phyloP scores from a whole-genome alignment of 1,140 invertebrate genomes.

The Drosophila novamexicana region DNA sequence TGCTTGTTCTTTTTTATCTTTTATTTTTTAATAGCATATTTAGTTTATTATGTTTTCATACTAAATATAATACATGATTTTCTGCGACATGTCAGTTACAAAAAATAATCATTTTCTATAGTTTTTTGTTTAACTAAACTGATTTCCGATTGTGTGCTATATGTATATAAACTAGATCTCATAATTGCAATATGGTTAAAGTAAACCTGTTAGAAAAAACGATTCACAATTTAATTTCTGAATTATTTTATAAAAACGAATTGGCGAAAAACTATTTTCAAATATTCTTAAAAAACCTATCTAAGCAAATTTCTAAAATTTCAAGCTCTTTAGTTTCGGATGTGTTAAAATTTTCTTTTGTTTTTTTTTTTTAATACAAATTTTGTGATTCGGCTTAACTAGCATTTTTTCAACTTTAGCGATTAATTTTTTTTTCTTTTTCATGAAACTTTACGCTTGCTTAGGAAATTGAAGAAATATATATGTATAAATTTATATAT shows the following conservation, averaged over 20 bases:
- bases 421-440: not conserved
- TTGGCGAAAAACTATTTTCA: not conserved
- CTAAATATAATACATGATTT: conserved; percentile 26
- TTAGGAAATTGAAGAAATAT: conserved; percentile 5
- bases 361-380: conserved; percentile 2
- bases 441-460: conserved; percentile 7
- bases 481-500: not conserved
- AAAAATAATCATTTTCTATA: not conserved
- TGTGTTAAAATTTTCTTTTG: not conserved
- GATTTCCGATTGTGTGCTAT: no score
- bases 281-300: conserved; percentile 5
- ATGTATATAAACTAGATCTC: not conserved
- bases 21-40: conserved; percentile 11
- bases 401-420: conserved; percentile 11
- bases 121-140: no score
- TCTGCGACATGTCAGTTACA: conserved; percentile 1
- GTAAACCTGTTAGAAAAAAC: not conserved
- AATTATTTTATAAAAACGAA: not conserved
- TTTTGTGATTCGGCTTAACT: not conserved
- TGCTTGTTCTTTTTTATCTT: conserved; percentile 49
- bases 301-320: not conserved
- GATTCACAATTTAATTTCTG: not conserved
- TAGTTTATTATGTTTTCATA: conserved; percentile 24
- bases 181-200: conserved; percentile 3
- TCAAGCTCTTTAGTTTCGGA: not conserved